Evolutionary conservation across 1,140 invertebrate species (phyloP).

Genomic region (Brachionus rotundiformis): DNA sequence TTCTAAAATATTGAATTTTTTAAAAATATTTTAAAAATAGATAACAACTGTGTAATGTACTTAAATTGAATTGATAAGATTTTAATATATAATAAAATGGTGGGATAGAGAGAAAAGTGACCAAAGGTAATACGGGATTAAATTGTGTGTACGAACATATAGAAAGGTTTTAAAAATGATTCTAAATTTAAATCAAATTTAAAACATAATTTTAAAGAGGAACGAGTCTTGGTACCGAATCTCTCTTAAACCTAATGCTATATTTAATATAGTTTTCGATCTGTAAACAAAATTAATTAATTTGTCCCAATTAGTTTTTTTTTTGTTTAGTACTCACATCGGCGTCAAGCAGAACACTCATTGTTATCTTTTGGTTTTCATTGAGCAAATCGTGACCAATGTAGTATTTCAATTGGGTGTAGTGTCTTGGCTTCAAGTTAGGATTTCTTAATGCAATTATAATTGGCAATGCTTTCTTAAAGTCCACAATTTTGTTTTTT

Average conservation of each 20-base stretch:
- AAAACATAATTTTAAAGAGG: background rate
- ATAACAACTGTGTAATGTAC: too few relatives aligned
- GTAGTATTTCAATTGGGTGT: conserved; percentile 60
- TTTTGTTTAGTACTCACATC: conserved; percentile 57
- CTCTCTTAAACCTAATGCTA: conserved; percentile 2
- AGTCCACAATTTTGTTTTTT: conserved; percentile 74
- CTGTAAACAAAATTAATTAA: conserved; percentile 7
- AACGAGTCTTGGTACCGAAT: background rate
- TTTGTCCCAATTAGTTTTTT: background rate
- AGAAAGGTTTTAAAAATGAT: conserved; percentile 25
- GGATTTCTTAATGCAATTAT: conserved; percentile 63
- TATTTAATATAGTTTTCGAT: conserved; percentile 30
- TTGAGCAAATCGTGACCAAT: conserved; percentile 59
- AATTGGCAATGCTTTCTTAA: conserved; percentile 71
- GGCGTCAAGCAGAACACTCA: conserved; percentile 62
- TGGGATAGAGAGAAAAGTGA: background rate
- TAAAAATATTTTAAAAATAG: too few relatives aligned
- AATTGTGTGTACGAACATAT: background rate
- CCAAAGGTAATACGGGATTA: background rate
- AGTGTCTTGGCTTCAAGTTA: conserved; percentile 60
- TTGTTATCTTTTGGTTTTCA: conserved; percentile 60
- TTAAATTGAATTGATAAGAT: too few relatives aligned
- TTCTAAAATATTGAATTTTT: too few relatives aligned
- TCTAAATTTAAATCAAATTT: conserved; percentile 15
- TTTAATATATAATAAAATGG: background rate